These are phyloP conservation scores for Bombus turneri DNA, from an alignment of 1,140 invertebrate genomes.

Conservation along the genomic window DNA sequence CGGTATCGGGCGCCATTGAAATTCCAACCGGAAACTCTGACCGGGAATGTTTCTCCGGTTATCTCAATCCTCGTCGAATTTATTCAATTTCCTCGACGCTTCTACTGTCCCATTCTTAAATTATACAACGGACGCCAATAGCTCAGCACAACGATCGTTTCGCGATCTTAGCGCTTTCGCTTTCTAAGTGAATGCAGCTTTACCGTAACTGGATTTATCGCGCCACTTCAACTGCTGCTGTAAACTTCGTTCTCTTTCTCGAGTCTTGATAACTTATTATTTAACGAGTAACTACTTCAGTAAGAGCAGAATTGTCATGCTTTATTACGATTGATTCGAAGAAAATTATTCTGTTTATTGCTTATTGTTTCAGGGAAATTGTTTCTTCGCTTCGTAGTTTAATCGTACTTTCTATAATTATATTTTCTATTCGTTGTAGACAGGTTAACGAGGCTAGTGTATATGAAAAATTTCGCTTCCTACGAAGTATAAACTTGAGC, in stretches of 20 bases:
- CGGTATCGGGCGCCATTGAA: slow-evolving; percentile 14
- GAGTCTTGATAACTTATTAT: neutral
- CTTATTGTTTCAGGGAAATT: neutral
- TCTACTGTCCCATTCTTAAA: neutral
- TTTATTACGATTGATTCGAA: neutral
- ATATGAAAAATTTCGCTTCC: too few relatives aligned
- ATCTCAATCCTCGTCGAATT: neutral
- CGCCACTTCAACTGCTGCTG: neutral
- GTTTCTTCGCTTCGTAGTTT: neutral
- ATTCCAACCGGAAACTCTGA: neutral
- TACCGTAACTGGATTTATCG: neutral
- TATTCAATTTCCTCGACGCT: neutral
- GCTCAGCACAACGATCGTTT: neutral
- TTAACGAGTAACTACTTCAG: neutral
- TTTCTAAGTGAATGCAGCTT: neutral
- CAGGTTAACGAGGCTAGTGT: too few relatives aligned
- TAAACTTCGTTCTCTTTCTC: neutral
- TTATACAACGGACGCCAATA: neutral
- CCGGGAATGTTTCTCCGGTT: neutral
- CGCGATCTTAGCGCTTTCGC: neutral
- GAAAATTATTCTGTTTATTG: too few relatives aligned
- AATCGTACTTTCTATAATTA: neutral
- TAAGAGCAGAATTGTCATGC: neutral
- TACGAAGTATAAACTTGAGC: too few relatives aligned
- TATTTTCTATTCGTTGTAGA: too few relatives aligned